Conservation (phyloP, 1,140 invertebrate species). For the Sarcophaga peregrina region DNA sequence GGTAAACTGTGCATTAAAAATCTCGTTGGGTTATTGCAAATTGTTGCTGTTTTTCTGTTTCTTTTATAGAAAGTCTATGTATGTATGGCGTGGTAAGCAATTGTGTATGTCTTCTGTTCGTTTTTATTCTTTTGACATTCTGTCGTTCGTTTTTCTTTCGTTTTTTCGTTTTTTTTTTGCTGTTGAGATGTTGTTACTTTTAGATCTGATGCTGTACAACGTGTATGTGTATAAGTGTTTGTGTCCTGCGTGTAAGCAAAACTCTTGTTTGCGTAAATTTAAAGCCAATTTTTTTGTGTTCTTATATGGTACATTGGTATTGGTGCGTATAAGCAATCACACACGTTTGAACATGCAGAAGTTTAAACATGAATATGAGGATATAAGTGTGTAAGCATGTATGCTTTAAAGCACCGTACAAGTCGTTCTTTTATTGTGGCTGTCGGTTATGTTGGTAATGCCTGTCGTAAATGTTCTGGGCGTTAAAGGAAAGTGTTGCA, state of each 20-base stretch:
- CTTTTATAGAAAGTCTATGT: constrained; percentile 2
- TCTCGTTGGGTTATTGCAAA: background rate
- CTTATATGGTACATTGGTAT: too few species aligned
- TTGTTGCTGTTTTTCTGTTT: background rate
- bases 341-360: too few species aligned
- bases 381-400: background rate
- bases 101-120: background rate
- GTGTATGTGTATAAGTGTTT: background rate
- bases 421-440: background rate
- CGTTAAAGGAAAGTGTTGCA: constrained; percentile 41
- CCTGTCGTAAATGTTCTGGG: constrained; percentile 15
- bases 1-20: background rate
- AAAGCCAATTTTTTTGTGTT: background rate
- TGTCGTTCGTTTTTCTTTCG: constrained; percentile 20
- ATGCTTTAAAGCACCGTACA: constrained; percentile 9
- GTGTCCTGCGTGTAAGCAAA: background rate
- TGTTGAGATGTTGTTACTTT: constrained; percentile 4
- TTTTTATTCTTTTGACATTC: constrained; percentile 47
- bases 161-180: background rate
- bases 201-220: background rate
- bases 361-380: background rate
- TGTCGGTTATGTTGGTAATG: background rate
- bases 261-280: background rate
- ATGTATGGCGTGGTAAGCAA: too few species aligned
- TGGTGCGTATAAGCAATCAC: background rate